These are phyloP conservation scores for Rhyacophila evoluta DNA, from an alignment of 2,888 invertebrate species.

Conservation along the genomic window DNA sequence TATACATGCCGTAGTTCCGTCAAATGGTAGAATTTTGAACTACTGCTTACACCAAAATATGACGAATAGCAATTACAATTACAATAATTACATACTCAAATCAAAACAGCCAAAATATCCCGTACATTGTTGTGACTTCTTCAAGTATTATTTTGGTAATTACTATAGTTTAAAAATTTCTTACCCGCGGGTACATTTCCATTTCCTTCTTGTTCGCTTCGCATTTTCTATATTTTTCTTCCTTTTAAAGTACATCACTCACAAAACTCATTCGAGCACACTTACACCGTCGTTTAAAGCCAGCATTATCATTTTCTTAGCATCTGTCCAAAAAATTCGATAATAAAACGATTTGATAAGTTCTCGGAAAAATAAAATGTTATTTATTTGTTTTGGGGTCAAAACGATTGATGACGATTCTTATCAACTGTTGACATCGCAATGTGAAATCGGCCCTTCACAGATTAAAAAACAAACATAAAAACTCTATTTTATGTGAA, in stretches of 20 bases:
- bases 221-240: conserved; percentile 51
- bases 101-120: no score
- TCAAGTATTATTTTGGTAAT: background rate
- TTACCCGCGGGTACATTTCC: conserved; percentile 44
- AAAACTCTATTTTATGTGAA: background rate
- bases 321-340: conserved; percentile 13
- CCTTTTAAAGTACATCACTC: conserved; percentile 2
- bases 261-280: background rate
- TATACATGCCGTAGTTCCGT: no score
- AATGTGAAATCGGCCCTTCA: background rate
- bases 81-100: no score
- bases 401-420: background rate
- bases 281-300: background rate
- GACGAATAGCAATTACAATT: no score
- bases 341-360: background rate
- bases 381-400: conserved; percentile 24
- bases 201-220: conserved; percentile 52
- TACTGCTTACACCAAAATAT: no score
- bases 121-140: no score
- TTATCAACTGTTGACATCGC: background rate
- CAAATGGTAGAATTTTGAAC: no score
- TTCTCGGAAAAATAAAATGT: background rate
- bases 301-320: conserved; percentile 2
- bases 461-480: background rate
- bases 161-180: background rate